Evolutionary conservation across 2,888 invertebrate species (phyloP).

Genomic region (Ceramica pisi): DNA sequence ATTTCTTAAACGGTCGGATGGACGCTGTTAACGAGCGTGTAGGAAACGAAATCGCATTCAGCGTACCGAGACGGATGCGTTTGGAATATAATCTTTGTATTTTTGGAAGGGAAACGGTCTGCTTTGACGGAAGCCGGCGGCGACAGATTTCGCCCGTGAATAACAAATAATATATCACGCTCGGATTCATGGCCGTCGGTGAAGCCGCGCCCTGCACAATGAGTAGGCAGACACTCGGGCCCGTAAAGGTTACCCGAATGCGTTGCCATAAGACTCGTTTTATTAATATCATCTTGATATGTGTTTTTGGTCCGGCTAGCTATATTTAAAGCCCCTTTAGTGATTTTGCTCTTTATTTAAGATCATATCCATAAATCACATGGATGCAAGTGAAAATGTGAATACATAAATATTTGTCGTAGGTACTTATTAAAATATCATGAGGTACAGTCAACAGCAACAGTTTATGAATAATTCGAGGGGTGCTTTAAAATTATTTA

Average conservation of each 20-base stretch:
- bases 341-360: conserved; percentile 33
- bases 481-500: conserved; percentile 7
- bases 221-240: conserved; percentile 69
- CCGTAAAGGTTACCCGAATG: conserved; percentile 83
- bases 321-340: conserved; percentile 40
- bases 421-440: conserved; percentile 16
- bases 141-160: conserved; percentile 83
- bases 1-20: conserved; percentile 65
- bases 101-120: conserved; percentile 83
- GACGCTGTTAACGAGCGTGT: conserved; percentile 74
- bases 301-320: conserved; percentile 30
- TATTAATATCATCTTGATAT: conserved; percentile 54
- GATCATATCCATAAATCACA: conserved; percentile 30
- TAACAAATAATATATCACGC: conserved; percentile 80
- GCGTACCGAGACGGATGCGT: conserved; percentile 80
- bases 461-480: neutral
- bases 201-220: conserved; percentile 70
- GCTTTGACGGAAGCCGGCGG: conserved; percentile 80
- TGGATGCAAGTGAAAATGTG: conserved; percentile 18
- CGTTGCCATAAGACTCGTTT: conserved; percentile 74
- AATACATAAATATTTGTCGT: conserved; percentile 28
- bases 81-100: conserved; percentile 81
- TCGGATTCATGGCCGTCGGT: conserved; percentile 81
- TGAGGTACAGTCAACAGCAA: conserved; percentile 29
- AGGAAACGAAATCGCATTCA: conserved; percentile 76